Conservation (phyloP, 2,113 vertebrate genomes). For the Electrona antarctica region DNA sequence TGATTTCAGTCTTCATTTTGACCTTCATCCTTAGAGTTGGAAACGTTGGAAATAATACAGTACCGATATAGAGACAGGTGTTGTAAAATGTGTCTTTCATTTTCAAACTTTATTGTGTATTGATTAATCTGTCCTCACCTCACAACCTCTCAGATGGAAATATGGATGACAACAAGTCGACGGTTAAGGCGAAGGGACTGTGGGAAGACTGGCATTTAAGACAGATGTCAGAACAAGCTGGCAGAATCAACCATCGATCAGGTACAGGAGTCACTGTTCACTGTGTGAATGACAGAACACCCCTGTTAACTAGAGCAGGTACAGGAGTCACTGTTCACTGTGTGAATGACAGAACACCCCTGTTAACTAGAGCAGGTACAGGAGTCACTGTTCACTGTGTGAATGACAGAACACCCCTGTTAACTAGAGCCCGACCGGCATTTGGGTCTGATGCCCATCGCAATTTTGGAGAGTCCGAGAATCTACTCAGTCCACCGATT, state of each 20-base stretch:
- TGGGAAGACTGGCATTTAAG: constrained; percentile 86
- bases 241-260: constrained; percentile 78
- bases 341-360: neutral
- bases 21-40: neutral
- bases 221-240: constrained; percentile 74
- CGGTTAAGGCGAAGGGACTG: constrained; percentile 80
- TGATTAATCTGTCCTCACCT: constrained; percentile 17
- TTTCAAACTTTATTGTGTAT: neutral
- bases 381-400: neutral
- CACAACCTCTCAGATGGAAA: constrained; percentile 69
- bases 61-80: neutral
- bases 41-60: neutral
- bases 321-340: constrained; percentile 2
- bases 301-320: too few species aligned
- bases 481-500: too few species aligned
- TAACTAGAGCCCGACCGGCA: too few species aligned
- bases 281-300: neutral
- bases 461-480: too few species aligned
- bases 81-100: neutral
- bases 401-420: neutral
- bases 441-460: too few species aligned
- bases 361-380: too few species aligned
- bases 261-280: constrained; percentile 52
- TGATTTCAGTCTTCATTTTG: neutral
- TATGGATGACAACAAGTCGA: constrained; percentile 80